These are phyloP conservation scores for Sinohyriopsis cumingii DNA, from an alignment of 2,888 invertebrate genomes.

Conservation along the genomic window DNA sequence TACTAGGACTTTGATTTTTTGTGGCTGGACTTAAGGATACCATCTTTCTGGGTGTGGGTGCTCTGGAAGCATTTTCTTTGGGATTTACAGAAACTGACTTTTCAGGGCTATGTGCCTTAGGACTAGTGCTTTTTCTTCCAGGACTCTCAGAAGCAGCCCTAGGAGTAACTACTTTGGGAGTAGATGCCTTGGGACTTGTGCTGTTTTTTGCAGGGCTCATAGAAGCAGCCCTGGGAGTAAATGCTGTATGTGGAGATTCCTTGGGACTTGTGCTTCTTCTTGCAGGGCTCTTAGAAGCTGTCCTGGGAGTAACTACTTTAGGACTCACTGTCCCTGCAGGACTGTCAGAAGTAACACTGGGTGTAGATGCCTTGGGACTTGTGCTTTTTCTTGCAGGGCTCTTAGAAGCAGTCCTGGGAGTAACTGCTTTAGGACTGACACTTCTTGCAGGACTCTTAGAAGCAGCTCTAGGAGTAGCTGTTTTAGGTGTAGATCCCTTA, in stretches of 20 bases:
- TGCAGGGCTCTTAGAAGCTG: background rate
- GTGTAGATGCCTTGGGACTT: conserved; percentile 7
- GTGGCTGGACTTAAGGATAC: conserved; percentile 5
- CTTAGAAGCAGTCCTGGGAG: conserved; percentile 8
- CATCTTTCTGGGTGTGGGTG: background rate
- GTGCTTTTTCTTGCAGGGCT: conserved; percentile 5
- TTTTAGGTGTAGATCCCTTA: conserved; percentile 1
- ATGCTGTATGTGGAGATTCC: background rate
- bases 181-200: background rate
- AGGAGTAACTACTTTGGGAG: conserved; percentile 9
- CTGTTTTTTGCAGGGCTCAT: conserved; percentile 2
- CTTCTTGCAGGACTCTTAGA: conserved; percentile 1
- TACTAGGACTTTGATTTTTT: conserved; percentile 1
- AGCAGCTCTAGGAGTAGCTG: no score
- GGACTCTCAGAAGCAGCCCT: background rate
- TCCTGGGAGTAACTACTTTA: background rate
- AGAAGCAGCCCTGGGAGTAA: background rate
- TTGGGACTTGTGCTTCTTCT: background rate
- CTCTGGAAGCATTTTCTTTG: conserved; percentile 3
- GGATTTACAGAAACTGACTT: background rate
- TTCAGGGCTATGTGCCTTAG: background rate
- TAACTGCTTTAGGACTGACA: background rate
- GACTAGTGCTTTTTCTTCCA: conserved; percentile 4
- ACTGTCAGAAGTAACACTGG: background rate
- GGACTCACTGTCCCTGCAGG: background rate